phyloP scores from a whole-genome alignment of 2,113 vertebrate species.

The Mus musculus region DNA sequence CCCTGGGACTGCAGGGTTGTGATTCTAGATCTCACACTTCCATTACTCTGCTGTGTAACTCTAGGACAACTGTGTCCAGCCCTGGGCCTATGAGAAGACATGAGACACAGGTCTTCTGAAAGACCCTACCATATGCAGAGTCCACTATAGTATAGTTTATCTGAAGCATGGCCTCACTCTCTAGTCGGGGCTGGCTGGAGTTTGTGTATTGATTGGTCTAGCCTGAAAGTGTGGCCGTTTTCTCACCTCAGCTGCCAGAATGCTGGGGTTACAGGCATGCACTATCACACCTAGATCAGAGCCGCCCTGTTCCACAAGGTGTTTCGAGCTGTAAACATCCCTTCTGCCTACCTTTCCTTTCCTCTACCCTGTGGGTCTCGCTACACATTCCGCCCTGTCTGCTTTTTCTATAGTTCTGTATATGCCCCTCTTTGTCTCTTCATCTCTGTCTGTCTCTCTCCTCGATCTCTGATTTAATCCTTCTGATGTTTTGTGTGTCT shows the following conservation, averaged over 20 bases:
- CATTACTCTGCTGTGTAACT: not conserved
- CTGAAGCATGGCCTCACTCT: not conserved
- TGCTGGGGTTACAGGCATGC: not conserved
- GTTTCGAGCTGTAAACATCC: rapidly evolving
- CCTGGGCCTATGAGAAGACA: not conserved
- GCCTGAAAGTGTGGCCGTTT: not conserved
- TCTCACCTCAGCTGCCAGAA: not conserved
- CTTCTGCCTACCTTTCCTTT: not conserved
- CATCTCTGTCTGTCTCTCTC: not conserved
- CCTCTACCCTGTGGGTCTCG: not conserved
- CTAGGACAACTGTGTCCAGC: not conserved
- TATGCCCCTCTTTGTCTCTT: not conserved
- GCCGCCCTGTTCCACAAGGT: not conserved
- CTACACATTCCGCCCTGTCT: not conserved
- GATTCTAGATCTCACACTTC: not conserved
- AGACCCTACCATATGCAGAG: rapidly evolving
- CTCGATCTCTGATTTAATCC: not conserved
- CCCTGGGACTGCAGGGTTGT: not conserved
- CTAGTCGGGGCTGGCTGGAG: not conserved
- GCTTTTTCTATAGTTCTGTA: not conserved
- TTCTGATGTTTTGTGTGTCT: not conserved
- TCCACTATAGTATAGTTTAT: rapidly evolving
- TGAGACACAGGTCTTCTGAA: no score
- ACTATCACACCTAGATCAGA: not conserved
- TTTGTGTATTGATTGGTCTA: not conserved